phyloP scores from a whole-genome alignment of 2,888 invertebrate genomes.

The Escarpia spicata region DNA sequence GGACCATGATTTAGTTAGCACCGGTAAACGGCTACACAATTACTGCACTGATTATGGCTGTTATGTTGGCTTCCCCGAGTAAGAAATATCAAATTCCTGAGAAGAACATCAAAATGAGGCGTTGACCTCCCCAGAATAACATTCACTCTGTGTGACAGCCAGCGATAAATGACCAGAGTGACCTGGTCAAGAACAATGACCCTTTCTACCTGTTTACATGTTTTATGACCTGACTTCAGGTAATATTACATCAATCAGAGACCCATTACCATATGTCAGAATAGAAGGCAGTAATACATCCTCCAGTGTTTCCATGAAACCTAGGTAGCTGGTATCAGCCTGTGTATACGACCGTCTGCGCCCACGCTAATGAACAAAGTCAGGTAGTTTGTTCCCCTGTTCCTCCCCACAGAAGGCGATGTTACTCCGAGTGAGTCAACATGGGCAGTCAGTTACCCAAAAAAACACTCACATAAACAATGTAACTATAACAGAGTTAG shows the following conservation, averaged over 20 bases:
- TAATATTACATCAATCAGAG: not conserved
- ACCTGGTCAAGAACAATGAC: constrained; percentile 10
- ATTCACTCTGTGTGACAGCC: not conserved
- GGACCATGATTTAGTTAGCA: no score
- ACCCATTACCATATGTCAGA: not conserved
- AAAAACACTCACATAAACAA: no score
- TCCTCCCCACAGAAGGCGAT: no score
- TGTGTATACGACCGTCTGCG: not conserved
- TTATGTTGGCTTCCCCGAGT: no score
- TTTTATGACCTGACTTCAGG: not conserved
- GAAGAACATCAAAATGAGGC: not conserved
- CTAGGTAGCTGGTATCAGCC: not conserved
- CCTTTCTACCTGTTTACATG: not conserved
- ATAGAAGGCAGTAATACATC: not conserved
- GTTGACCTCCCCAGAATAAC: not conserved
- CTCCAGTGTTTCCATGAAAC: not conserved
- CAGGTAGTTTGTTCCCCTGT: not conserved
- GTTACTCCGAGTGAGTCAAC: no score
- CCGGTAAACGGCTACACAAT: no score
- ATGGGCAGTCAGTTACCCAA: no score
- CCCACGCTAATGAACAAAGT: not conserved
- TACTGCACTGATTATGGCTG: no score
- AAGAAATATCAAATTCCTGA: no score
- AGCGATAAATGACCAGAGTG: not conserved
- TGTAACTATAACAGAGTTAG: no score